phyloP scores from a whole-genome alignment of 2,888 invertebrate species.

The Nebria brevicollis region DNA sequence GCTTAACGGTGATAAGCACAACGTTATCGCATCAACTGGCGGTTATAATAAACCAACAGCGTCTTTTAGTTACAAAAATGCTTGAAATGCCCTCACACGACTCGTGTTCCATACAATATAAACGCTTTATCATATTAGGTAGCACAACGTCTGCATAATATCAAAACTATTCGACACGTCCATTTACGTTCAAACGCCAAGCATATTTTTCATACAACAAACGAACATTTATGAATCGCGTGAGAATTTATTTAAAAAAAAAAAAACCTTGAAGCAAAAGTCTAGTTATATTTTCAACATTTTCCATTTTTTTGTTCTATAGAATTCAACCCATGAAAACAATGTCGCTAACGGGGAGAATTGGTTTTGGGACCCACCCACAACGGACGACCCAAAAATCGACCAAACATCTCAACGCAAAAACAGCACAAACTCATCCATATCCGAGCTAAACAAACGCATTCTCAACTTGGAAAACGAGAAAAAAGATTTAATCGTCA shows the following conservation, averaged over 20 bases:
- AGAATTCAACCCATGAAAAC: constrained; percentile 9
- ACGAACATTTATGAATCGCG: background rate
- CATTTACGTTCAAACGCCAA: background rate
- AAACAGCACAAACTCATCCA: constrained; percentile 40
- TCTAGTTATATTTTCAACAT: background rate
- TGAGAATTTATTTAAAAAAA: background rate
- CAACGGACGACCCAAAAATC: constrained; percentile 43
- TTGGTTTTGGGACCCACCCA: constrained; percentile 68
- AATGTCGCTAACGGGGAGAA: constrained; percentile 62
- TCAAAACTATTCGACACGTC: background rate
- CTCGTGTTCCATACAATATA: too few relatives aligned
- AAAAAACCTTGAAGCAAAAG: background rate
- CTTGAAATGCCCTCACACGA: background rate
- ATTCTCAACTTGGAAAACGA: constrained; percentile 57
- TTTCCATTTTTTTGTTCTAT: background rate
- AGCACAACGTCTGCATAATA: background rate
- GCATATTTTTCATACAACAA: background rate
- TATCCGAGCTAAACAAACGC: constrained; percentile 55
- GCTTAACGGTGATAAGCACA: constrained; percentile 27
- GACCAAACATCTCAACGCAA: constrained; percentile 8
- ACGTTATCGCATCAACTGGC: constrained; percentile 37
- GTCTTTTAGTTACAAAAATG: background rate
- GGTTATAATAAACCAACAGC: constrained; percentile 30
- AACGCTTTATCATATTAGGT: too few relatives aligned
- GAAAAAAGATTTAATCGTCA: constrained; percentile 56